Conservation (phyloP, 2,113 vertebrate genomes). For the Junco hyemalis region DNA sequence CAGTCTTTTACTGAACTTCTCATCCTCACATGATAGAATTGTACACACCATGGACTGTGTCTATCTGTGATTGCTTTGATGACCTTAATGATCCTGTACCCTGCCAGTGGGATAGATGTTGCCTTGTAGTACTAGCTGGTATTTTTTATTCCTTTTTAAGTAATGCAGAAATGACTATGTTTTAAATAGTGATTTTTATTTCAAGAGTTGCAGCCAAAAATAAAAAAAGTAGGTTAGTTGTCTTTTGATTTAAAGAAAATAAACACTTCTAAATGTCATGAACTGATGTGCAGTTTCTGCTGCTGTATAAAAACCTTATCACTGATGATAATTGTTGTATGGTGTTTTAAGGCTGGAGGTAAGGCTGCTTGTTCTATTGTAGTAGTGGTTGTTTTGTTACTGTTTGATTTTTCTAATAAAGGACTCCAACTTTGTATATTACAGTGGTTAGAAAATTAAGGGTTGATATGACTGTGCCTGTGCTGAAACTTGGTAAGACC, state of each 20-base stretch:
- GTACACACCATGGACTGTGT: rapidly evolving
- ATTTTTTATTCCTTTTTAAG: neutral
- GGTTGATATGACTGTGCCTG: neutral
- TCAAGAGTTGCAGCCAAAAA: neutral
- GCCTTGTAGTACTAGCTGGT: neutral
- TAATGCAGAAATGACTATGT: neutral
- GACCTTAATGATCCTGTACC: neutral
- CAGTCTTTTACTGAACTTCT: neutral
- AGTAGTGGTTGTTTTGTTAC: neutral
- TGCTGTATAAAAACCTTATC: neutral
- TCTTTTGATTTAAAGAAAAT: neutral
- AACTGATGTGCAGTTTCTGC: neutral
- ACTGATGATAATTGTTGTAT: neutral
- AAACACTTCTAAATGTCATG: neutral
- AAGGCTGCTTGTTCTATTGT: neutral
- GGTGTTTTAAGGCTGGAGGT: neutral
- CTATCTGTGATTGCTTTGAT: neutral
- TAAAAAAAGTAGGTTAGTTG: neutral
- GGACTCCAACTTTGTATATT: neutral
- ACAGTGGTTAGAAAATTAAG: neutral
- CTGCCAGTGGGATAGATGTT: neutral
- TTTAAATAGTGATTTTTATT: neutral
- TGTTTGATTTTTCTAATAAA: neutral
- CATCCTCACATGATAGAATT: rapidly evolving
- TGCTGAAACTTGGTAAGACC: neutral